phyloP scores from a whole-genome alignment of 2,888 invertebrate genomes.

The Theretra japonica region DNA sequence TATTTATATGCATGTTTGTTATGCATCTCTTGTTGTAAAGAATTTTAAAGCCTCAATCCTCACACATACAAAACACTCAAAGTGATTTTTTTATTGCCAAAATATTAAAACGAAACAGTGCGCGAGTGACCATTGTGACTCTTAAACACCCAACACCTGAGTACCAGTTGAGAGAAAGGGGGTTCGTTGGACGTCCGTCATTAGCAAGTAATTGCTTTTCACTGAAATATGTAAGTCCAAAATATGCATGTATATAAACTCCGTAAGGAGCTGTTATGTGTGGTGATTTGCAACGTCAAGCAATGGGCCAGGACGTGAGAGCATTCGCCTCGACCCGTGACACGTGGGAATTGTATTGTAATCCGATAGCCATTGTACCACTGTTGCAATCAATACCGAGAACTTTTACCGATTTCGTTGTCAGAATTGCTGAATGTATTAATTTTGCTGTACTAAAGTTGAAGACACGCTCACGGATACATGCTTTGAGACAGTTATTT shows the following conservation, averaged over 20 bases:
- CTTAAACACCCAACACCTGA: too few species aligned
- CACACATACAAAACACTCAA: too few species aligned
- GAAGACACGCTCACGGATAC: neutral
- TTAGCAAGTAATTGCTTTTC: neutral
- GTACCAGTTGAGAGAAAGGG: too few species aligned
- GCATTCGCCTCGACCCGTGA: slow-evolving; percentile 17
- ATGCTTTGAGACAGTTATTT: too few species aligned
- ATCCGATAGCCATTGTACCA: slow-evolving; percentile 19
- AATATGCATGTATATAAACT: neutral
- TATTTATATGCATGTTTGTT: too few species aligned
- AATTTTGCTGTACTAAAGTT: neutral
- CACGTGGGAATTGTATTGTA: slow-evolving; percentile 24
- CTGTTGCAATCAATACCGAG: slow-evolving; percentile 11
- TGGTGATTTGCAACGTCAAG: slow-evolving; percentile 7
- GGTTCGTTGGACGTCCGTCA: too few species aligned
- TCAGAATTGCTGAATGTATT: neutral
- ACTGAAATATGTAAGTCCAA: neutral
- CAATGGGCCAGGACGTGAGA: slow-evolving; percentile 10
- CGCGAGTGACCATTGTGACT: too few species aligned
- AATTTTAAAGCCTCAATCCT: too few species aligned
- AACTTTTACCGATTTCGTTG: slow-evolving; percentile 12
- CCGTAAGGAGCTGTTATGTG: neutral
- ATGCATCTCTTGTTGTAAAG: too few species aligned
- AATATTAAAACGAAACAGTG: too few species aligned
- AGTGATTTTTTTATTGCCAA: too few species aligned